phyloP scores from a whole-genome alignment of 2,113 vertebrate genomes.

The Pogonocichla stellata region DNA sequence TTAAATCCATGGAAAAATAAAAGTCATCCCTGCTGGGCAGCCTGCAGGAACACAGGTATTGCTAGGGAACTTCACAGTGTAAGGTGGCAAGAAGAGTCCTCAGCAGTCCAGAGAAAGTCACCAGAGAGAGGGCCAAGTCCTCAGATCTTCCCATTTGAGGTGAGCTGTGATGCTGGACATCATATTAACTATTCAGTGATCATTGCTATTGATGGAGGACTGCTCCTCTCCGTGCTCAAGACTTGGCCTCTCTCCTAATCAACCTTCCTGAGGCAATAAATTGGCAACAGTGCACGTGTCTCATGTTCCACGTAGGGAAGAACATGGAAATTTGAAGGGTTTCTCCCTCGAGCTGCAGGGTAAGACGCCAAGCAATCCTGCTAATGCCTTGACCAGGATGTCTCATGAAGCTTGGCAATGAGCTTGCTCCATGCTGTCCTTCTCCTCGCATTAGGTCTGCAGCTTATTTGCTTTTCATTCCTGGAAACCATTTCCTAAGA shows the following conservation, averaged over 20 bases:
- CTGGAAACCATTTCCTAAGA: neutral
- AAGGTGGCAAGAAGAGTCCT: neutral
- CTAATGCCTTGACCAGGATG: neutral
- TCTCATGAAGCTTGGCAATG: neutral
- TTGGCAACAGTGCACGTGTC: neutral
- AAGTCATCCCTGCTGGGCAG: neutral
- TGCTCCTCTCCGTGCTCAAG: neutral
- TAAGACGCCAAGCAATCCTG: neutral
- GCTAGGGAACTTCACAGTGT: fast-evolving
- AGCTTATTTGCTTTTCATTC: neutral
- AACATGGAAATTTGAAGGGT: neutral
- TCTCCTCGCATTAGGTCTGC: neutral
- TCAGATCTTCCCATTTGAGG: neutral
- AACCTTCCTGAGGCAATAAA: neutral
- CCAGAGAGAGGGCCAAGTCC: neutral
- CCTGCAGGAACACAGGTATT: neutral
- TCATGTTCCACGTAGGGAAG: neutral
- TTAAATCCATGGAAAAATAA: neutral
- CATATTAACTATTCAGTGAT: neutral
- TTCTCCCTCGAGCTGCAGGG: neutral
- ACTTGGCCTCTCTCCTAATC: neutral
- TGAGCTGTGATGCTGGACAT: neutral
- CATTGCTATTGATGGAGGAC: neutral
- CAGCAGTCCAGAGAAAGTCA: neutral
- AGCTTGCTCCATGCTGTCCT: neutral